phyloP scores from a whole-genome alignment of 2,113 vertebrate genomes.

The Salvelinus fontinalis region DNA sequence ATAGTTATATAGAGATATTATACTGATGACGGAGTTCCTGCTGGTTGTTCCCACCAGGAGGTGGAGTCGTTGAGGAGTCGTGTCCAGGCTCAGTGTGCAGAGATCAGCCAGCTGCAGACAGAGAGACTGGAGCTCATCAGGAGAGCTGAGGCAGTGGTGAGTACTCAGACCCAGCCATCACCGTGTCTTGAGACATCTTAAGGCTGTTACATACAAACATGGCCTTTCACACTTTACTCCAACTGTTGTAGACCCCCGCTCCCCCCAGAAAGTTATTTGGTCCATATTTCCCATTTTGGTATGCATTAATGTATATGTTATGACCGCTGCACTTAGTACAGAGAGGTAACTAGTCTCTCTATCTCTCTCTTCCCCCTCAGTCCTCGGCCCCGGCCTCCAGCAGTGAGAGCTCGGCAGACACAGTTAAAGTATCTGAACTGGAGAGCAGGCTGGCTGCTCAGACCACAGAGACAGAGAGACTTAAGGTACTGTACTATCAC shows the following conservation, averaged over 20 bases:
- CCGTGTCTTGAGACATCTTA: not conserved
- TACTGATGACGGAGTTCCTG: not conserved
- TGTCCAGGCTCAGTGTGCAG: conserved; percentile 76
- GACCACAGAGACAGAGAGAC: conserved; percentile 75
- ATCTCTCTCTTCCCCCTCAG: conserved; percentile 54
- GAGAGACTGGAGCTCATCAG: conserved; percentile 83
- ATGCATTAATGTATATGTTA: not conserved
- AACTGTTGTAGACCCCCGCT: too few species aligned
- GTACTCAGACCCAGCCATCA: conserved; percentile 4
- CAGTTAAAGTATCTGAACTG: conserved; percentile 63
- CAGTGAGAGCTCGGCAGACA: conserved; percentile 30
- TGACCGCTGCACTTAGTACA: not conserved
- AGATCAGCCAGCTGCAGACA: conserved; percentile 81
- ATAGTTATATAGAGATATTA: not conserved
- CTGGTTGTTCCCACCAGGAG: conserved; percentile 70
- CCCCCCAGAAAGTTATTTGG: too few species aligned
- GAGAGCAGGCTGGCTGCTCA: conserved; percentile 77
- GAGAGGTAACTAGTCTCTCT: not conserved
- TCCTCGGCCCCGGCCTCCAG: conserved; percentile 42
- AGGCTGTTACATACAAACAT: not conserved
- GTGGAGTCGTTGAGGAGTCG: conserved; percentile 80
- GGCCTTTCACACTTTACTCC: too few species aligned
- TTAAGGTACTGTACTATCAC: conserved; percentile 76
- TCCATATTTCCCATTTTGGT: too few species aligned
- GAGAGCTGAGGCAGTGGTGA: conserved; percentile 68